phyloP scores from a whole-genome alignment of 2,113 vertebrate genomes.

The Syngnathoides biaculeatus region DNA sequence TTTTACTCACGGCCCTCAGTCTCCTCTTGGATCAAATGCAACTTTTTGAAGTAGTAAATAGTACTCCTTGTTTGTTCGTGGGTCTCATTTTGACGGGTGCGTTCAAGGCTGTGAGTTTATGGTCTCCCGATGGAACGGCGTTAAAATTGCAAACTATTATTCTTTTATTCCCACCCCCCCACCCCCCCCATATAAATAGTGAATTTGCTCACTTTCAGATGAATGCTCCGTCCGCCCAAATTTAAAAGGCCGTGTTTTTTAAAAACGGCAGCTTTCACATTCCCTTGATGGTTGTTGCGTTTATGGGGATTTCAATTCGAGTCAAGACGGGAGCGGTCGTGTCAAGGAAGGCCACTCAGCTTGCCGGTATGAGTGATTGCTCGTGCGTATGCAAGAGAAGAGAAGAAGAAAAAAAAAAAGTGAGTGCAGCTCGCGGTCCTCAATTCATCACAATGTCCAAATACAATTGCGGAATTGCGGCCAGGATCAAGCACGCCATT shows the following conservation, averaged over 20 bases:
- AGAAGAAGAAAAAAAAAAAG: conserved; percentile 24
- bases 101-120: not conserved
- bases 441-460: conserved; percentile 69
- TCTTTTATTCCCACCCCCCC: too few relatives aligned
- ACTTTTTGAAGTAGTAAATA: not conserved
- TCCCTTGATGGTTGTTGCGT: not conserved
- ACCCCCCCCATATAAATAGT: too few relatives aligned
- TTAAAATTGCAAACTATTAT: not conserved
- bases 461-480: conserved; percentile 57
- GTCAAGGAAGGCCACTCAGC: conserved; percentile 5
- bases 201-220: not conserved
- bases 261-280: not conserved
- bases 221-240: not conserved
- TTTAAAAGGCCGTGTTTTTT: not conserved
- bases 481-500: conserved; percentile 53
- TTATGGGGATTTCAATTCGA: not conserved
- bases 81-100: not conserved
- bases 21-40: not conserved
- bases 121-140: not conserved
- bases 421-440: conserved; percentile 41
- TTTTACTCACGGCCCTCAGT: too few relatives aligned
- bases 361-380: conserved; percentile 49
- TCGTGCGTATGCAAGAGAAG: conserved; percentile 22
- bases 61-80: not conserved
- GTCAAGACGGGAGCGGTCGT: not conserved